A percentile compares a stretch with the other conserved stretches of the same genome.
These are phyloP conservation scores for Drosophila kepulauana DNA, from an alignment of 1,140 invertebrate genomes.

Conservation along the genomic window DNA sequence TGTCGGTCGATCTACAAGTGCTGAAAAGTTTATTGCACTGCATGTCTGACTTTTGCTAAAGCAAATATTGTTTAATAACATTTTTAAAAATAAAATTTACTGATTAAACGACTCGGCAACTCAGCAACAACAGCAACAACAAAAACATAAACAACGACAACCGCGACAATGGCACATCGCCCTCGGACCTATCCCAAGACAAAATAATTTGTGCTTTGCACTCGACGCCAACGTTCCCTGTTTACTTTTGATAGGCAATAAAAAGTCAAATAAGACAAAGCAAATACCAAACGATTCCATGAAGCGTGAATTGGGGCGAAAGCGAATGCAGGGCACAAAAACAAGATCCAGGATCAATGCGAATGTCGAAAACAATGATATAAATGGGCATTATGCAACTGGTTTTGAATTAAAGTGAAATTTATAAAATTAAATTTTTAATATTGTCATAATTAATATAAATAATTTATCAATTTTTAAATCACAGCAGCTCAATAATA, in stretches of 20 bases:
- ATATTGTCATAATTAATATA: neutral
- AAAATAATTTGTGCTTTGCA: conserved; percentile 52
- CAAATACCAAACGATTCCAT: neutral
- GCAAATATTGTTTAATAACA: conserved; percentile 83
- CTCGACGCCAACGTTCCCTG: conserved; percentile 20
- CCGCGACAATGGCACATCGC: conserved; percentile 50
- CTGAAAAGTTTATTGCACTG: conserved; percentile 80
- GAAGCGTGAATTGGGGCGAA: neutral
- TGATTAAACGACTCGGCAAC: conserved; percentile 67
- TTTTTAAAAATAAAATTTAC: conserved; percentile 82
- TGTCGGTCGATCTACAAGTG: conserved; percentile 56
- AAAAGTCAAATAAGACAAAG: conserved; percentile 3
- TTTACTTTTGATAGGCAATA: conserved; percentile 52
- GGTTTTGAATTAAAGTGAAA: neutral
- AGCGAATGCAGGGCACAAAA: neutral
- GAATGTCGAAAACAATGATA: conserved; percentile 7
- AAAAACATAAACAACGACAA: conserved; percentile 6
- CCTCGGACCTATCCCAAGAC: conserved; percentile 70
- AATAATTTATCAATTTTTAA: too few relatives aligned
- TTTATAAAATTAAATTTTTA: neutral
- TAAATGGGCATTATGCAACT: too few relatives aligned
- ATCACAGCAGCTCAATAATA: too few relatives aligned
- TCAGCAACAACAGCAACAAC: conserved; percentile 31
- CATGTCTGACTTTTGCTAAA: conserved; percentile 68
- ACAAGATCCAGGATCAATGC: conserved; percentile 31